These are phyloP conservation scores for Lutjanus campechanus DNA, from an alignment of 2,797 vertebrate genomes.

Conservation along the genomic window DNA sequence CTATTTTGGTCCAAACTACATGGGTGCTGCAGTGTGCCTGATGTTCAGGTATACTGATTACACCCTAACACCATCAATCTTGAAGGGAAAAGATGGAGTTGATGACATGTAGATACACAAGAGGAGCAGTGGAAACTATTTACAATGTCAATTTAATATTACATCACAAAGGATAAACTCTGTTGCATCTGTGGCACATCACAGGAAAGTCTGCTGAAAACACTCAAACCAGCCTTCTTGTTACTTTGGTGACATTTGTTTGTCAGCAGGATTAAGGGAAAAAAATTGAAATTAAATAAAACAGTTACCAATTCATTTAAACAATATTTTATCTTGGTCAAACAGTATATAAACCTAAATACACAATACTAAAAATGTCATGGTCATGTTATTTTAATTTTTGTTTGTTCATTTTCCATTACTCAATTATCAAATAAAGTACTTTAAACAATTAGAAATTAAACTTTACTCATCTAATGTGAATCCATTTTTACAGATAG, in stretches of 20 bases:
- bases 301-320: too few relatives aligned
- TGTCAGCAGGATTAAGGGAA: too few relatives aligned
- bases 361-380: too few relatives aligned
- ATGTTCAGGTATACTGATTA: neutral
- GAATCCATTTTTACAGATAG: too few relatives aligned
- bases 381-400: too few relatives aligned
- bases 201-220: neutral
- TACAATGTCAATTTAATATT: slow-evolving; percentile 36
- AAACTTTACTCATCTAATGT: too few relatives aligned
- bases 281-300: too few relatives aligned
- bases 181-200: slow-evolving; percentile 5
- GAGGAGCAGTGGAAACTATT: slow-evolving; percentile 19
- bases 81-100: neutral
- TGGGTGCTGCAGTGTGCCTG: neutral
- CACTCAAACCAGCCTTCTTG: neutral
- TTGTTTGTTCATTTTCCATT: too few relatives aligned
- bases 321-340: too few relatives aligned
- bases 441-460: too few relatives aligned
- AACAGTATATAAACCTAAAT: too few relatives aligned
- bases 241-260: neutral
- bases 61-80: neutral
- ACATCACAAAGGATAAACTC: slow-evolving; percentile 29
- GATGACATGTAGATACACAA: neutral
- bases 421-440: too few relatives aligned
- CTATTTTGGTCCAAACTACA: neutral